These are phyloP conservation scores for Crenuchus spilurus DNA, from an alignment of 2,797 vertebrate species.

Conservation along the genomic window DNA sequence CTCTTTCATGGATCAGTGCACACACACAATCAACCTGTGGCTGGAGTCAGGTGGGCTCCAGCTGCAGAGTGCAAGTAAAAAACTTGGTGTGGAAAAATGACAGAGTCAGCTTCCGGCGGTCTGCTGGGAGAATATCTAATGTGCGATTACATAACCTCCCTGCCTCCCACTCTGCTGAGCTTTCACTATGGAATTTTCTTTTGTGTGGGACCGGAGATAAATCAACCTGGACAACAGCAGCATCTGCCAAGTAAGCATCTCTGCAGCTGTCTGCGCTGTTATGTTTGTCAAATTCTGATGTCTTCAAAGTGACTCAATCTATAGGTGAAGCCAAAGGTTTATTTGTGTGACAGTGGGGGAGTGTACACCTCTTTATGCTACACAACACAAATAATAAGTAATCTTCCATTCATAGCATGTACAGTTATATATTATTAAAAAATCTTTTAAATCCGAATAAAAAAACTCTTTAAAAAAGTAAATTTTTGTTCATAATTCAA, in stretches of 20 bases:
- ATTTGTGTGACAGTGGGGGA: neutral
- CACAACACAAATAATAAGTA: too few relatives aligned
- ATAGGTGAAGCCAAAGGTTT: neutral
- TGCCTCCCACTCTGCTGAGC: neutral
- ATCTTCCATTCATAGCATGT: too few relatives aligned
- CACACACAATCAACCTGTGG: neutral
- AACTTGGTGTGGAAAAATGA: too few relatives aligned
- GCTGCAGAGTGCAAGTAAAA: too few relatives aligned
- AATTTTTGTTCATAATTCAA: too few relatives aligned
- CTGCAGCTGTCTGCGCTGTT: neutral
- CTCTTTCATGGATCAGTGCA: too few relatives aligned
- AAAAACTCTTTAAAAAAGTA: too few relatives aligned
- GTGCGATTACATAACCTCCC: neutral
- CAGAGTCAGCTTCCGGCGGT: conserved; percentile 3
- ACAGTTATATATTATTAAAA: too few relatives aligned
- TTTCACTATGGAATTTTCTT: neutral
- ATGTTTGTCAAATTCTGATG: neutral
- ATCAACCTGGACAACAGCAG: neutral
- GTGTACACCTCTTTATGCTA: neutral
- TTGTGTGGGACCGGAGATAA: neutral
- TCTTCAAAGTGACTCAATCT: neutral
- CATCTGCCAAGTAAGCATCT: neutral
- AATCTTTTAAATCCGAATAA: too few relatives aligned
- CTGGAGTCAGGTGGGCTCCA: conserved; percentile 19
- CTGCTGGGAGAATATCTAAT: neutral